Evolutionary conservation across 1,140 invertebrate species (phyloP).

Genomic region (Brachionus manjavacas): DNA sequence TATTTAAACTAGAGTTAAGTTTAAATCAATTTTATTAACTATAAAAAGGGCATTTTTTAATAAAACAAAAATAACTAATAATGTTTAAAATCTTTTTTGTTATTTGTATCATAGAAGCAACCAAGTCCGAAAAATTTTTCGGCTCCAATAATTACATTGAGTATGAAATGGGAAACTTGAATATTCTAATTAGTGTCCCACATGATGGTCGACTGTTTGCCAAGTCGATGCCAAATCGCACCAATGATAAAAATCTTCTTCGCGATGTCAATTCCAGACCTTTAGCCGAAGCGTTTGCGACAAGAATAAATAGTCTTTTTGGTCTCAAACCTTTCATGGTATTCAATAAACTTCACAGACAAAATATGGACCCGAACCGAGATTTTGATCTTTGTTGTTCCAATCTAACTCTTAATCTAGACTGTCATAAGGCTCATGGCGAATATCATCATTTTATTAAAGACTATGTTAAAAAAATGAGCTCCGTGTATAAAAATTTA

Average conservation of each 20-base stretch:
- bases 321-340: background rate
- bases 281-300: background rate
- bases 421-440: too few relatives aligned
- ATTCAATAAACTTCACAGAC: background rate
- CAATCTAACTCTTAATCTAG: too few relatives aligned
- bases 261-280: background rate
- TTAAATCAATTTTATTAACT: background rate
- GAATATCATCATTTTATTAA: too few relatives aligned
- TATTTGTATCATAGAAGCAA: background rate
- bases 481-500: too few relatives aligned
- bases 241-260: background rate
- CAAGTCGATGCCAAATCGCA: background rate
- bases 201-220: background rate
- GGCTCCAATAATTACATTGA: background rate
- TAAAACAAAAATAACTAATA: background rate
- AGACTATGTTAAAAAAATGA: too few relatives aligned
- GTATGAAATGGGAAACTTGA: background rate
- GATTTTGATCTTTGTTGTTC: too few relatives aligned
- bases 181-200: background rate
- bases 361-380: too few relatives aligned
- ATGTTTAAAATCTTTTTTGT: background rate
- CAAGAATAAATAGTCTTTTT: background rate
- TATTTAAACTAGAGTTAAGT: background rate
- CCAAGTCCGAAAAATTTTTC: background rate
- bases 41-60: background rate